Evolutionary conservation across 2,797 vertebrate genomes (phyloP).

Genomic region (Cirrhinus mrigala): DNA sequence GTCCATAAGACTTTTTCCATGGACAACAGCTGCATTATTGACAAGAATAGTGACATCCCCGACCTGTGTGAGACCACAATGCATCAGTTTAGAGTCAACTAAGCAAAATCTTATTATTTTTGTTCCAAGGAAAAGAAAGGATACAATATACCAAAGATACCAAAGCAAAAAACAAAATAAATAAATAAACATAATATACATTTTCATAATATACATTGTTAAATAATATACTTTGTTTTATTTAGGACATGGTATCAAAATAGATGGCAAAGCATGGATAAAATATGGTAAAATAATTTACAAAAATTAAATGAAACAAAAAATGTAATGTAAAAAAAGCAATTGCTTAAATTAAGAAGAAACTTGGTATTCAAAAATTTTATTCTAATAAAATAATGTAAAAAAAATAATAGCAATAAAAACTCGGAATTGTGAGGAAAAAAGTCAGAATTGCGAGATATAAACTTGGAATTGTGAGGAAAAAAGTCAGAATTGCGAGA

Average conservation of each 20-base stretch:
- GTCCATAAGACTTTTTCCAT: constrained; percentile 94
- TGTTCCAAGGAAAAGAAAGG: neutral
- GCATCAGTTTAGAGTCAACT: neutral
- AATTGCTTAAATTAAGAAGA: neutral
- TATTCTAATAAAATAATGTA: neutral
- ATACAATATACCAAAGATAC: neutral
- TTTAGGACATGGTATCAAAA: neutral
- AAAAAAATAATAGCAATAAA: neutral
- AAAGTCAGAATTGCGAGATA: too few species aligned
- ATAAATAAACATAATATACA: too few species aligned
- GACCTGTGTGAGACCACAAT: constrained; percentile 82
- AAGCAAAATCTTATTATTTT: neutral
- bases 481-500: too few species aligned
- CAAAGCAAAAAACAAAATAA: neutral
- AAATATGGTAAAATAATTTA: neutral
- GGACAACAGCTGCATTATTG: constrained; percentile 98
- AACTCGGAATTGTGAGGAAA: too few species aligned
- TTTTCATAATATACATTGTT: too few species aligned
- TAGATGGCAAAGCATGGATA: neutral
- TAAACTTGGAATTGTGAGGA: too few species aligned
- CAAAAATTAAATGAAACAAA: neutral
- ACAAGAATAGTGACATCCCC: constrained; percentile 98
- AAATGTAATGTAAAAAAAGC: neutral
- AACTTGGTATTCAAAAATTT: too few species aligned
- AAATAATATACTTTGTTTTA: too few species aligned